phyloP scores from a whole-genome alignment of 1,140 invertebrate genomes.

The Pseudomyrmex cubaensis region DNA sequence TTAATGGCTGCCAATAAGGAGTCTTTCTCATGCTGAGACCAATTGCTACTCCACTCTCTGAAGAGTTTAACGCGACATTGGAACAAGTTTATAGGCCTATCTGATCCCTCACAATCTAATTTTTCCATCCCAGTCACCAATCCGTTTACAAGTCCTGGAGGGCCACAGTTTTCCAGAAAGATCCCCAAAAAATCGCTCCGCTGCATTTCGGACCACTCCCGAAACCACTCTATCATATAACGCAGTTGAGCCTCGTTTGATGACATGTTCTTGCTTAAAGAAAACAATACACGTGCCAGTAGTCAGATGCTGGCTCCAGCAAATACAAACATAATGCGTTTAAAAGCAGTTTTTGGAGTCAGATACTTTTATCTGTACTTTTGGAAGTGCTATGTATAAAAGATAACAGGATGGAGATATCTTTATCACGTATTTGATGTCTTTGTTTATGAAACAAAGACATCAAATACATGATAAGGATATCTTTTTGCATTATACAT shows the following conservation, averaged over 20 bases:
- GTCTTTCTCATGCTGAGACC: conserved; percentile 91
- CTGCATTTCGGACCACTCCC: conserved; percentile 95
- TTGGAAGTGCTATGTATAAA: no score
- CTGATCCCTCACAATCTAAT: conserved; percentile 87
- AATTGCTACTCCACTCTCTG: conserved; percentile 93
- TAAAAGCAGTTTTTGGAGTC: neutral
- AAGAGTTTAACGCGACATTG: conserved; percentile 96
- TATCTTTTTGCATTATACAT: no score
- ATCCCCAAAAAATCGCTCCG: conserved; percentile 93
- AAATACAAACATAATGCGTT: neutral
- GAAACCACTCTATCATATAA: conserved; percentile 94
- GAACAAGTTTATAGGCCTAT: conserved; percentile 93
- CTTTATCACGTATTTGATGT: no score
- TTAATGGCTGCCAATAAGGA: conserved; percentile 89
- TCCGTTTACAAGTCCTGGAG: conserved; percentile 89
- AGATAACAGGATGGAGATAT: no score
- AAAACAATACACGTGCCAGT: conserved; percentile 22
- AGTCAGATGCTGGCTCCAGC: neutral
- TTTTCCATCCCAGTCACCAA: conserved; percentile 89
- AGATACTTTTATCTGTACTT: no score
- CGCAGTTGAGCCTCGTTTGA: conserved; percentile 90
- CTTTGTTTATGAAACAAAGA: no score
- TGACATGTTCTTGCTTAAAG: conserved; percentile 78
- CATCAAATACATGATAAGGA: no score
- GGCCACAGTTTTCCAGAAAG: conserved; percentile 89